phyloP scores from a whole-genome alignment of 2,797 vertebrate species.

The Smutsia gigantea region DNA sequence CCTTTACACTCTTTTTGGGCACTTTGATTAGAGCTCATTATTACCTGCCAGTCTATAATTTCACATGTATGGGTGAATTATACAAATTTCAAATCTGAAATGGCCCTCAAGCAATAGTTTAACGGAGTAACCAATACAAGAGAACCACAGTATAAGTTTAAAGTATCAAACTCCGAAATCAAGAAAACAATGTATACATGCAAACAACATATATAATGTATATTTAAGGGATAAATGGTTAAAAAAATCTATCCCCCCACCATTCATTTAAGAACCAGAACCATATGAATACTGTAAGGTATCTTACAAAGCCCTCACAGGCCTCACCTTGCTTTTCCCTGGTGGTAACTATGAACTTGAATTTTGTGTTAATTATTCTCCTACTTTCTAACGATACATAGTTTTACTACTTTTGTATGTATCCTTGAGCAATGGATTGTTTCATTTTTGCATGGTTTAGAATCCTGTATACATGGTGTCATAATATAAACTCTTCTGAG shows the following conservation, averaged over 20 bases:
- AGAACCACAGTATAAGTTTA: slow-evolving; percentile 49
- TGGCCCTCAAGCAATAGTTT: slow-evolving; percentile 10
- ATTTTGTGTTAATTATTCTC: not conserved
- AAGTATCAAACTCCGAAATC: slow-evolving; percentile 27
- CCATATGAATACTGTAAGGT: not conserved
- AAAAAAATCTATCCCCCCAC: not conserved
- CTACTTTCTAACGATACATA: not conserved
- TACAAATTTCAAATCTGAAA: slow-evolving; percentile 24
- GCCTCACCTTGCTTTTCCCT: not conserved
- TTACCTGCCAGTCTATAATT: slow-evolving; percentile 7
- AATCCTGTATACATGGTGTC: not conserved
- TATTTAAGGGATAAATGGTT: slow-evolving; percentile 32
- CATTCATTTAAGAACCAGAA: slow-evolving; percentile 37
- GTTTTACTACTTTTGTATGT: not conserved
- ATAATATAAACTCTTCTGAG: not conserved
- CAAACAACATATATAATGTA: not conserved
- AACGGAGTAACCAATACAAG: slow-evolving; percentile 34
- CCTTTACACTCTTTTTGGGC: not conserved
- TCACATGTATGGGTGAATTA: slow-evolving; percentile 50
- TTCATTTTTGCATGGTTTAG: not conserved
- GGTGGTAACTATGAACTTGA: not conserved
- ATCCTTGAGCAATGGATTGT: not conserved
- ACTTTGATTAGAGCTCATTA: slow-evolving; percentile 32
- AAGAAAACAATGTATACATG: not conserved
- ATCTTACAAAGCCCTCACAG: not conserved